phyloP scores from a whole-genome alignment of 2,113 vertebrate species.

The Ceuthmochares aereus region DNA sequence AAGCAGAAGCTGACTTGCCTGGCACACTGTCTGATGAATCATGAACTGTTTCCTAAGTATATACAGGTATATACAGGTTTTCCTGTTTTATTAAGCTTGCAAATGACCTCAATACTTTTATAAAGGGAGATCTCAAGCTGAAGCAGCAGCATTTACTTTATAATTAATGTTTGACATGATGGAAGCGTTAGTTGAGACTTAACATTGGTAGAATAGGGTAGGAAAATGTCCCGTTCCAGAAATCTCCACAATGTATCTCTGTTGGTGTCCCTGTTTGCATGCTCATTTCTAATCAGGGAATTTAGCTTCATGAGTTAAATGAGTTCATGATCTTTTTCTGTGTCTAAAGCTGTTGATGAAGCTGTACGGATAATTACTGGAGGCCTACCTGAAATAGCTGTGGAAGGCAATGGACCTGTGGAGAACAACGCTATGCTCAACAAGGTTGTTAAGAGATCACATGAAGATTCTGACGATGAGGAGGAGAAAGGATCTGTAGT shows the following conservation, averaged over 20 bases:
- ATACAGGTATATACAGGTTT: too few species aligned
- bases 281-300: not conserved
- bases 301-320: not conserved
- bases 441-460: conserved; percentile 95
- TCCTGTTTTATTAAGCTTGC: not conserved
- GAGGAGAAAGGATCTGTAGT: conserved; percentile 96
- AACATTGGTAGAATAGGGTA: not conserved
- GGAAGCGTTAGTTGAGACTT: rapidly evolving
- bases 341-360: conserved; percentile 87
- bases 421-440: conserved; percentile 87
- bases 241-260: rapidly evolving
- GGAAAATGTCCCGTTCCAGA: not conserved
- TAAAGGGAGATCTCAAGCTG: not conserved
- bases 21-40: not conserved
- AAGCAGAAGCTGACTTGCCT: not conserved
- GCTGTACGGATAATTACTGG: conserved; percentile 94
- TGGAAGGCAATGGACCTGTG: conserved; percentile 92
- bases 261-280: not conserved
- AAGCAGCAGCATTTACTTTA: not conserved
- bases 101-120: not conserved
- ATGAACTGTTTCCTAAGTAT: not conserved
- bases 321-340: not conserved
- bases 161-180: not conserved
- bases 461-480: conserved; percentile 95
- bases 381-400: conserved; percentile 83